These are phyloP conservation scores for Clusia tigrina DNA, from an alignment of 2,888 invertebrate species.

Conservation along the genomic window DNA sequence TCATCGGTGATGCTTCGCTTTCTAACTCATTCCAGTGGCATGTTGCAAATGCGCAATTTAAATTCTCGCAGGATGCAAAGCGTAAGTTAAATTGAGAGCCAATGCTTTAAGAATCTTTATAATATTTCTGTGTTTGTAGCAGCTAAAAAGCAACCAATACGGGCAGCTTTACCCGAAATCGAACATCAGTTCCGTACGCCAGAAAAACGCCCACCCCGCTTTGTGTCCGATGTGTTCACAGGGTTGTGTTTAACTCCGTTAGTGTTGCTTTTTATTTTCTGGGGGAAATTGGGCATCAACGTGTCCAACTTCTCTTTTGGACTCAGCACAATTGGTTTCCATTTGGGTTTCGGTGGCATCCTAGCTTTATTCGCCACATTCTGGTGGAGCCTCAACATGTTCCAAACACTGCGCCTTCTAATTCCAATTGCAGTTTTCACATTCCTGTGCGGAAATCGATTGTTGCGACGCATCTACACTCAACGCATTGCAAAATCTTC, in stretches of 20 bases:
- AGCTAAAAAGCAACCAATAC: constrained; percentile 45
- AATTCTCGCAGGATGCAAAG: constrained; percentile 69
- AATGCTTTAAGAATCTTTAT: not conserved
- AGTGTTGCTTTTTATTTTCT: constrained; percentile 81
- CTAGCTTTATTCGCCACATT: constrained; percentile 88
- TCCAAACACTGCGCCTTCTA: constrained; percentile 90
- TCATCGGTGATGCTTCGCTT: constrained; percentile 90
- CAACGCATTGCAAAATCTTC: constrained; percentile 49
- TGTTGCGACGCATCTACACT: constrained; percentile 77
- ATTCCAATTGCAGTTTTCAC: constrained; percentile 85
- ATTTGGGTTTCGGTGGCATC: constrained; percentile 88
- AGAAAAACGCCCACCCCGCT: constrained; percentile 87
- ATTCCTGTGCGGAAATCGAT: constrained; percentile 91
- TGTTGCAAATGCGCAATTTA: constrained; percentile 79
- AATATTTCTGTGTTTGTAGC: constrained; percentile 37
- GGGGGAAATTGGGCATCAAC: constrained; percentile 88
- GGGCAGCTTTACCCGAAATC: constrained; percentile 70
- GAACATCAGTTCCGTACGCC: constrained; percentile 89
- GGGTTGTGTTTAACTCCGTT: constrained; percentile 82
- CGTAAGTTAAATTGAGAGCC: constrained; percentile 43
- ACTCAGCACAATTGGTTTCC: constrained; percentile 86
- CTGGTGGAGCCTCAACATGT: constrained; percentile 96
- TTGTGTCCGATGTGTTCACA: constrained; percentile 91
- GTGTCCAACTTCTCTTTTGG: constrained; percentile 81
- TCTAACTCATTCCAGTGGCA: constrained; percentile 90